phyloP scores from a whole-genome alignment of 2,797 vertebrate genomes.

The Etheostoma nigrum region DNA sequence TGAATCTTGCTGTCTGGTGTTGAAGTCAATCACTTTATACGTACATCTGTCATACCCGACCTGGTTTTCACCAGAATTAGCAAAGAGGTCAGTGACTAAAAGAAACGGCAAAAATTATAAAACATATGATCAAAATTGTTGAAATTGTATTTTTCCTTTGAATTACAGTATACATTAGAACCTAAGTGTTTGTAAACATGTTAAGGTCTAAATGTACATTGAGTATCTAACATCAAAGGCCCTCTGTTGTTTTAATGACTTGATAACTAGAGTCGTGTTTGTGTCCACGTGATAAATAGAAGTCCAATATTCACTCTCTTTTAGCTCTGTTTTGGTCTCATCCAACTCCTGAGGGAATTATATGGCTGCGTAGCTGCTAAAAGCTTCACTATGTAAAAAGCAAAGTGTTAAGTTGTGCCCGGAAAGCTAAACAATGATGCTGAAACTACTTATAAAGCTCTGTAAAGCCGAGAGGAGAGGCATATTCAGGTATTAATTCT shows the following conservation, averaged over 20 bases:
- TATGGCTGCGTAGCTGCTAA: neutral
- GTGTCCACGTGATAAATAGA: neutral
- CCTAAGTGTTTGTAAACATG: neutral
- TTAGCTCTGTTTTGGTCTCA: neutral
- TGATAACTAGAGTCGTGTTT: neutral
- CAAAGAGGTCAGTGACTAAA: neutral
- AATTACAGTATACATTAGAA: neutral
- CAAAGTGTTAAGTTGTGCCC: too few relatives aligned
- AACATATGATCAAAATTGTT: too few relatives aligned
- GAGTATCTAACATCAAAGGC: neutral
- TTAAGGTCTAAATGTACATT: neutral
- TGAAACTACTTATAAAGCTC: neutral
- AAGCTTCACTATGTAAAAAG: neutral
- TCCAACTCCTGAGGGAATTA: neutral
- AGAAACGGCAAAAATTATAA: neutral
- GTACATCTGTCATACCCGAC: neutral
- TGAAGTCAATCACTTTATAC: neutral
- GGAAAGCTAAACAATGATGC: neutral
- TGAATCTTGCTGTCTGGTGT: neutral
- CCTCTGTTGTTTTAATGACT: slow-evolving; percentile 5
- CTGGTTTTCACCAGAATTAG: neutral
- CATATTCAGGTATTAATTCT: too few relatives aligned
- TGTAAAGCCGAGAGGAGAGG: neutral
- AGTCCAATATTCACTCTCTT: neutral
- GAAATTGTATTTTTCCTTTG: too few relatives aligned